A percentile compares a stretch with the other conserved stretches of the same genome.
phyloP scores from a whole-genome alignment of 2,888 invertebrate species.

The Formica aserva region DNA sequence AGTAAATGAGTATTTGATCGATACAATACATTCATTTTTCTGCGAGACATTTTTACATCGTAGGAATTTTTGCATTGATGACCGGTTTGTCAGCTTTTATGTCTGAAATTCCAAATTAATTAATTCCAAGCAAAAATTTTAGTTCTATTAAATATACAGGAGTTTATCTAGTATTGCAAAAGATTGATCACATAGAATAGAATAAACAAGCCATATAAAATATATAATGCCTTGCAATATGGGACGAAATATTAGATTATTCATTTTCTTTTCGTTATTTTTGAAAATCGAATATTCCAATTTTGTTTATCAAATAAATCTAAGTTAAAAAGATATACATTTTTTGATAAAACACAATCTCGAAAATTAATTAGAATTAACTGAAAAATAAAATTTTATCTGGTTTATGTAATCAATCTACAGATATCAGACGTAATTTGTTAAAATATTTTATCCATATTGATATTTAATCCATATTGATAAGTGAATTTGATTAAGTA shows the following conservation, averaged over 20 bases:
- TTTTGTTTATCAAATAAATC: slow-evolving; percentile 5
- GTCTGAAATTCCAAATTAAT: background rate
- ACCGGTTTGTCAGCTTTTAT: background rate
- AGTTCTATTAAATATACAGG: background rate
- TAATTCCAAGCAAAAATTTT: background rate
- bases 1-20: background rate
- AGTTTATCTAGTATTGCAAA: background rate
- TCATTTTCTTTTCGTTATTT: background rate
- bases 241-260: background rate
- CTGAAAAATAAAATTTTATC: slow-evolving; percentile 4
- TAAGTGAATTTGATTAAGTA: background rate
- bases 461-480: background rate
- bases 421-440: background rate
- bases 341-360: background rate
- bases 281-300: background rate
- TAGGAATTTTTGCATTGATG: background rate
- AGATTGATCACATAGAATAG: background rate
- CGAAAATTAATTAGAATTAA: background rate
- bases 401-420: background rate
- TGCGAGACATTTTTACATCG: background rate
- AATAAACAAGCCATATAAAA: background rate
- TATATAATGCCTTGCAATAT: background rate
- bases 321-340: background rate
- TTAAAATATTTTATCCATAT: slow-evolving; percentile 4
- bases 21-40: background rate